These are phyloP conservation scores for Netelia melanura DNA, from an alignment of 2,888 invertebrate genomes.

Conservation along the genomic window DNA sequence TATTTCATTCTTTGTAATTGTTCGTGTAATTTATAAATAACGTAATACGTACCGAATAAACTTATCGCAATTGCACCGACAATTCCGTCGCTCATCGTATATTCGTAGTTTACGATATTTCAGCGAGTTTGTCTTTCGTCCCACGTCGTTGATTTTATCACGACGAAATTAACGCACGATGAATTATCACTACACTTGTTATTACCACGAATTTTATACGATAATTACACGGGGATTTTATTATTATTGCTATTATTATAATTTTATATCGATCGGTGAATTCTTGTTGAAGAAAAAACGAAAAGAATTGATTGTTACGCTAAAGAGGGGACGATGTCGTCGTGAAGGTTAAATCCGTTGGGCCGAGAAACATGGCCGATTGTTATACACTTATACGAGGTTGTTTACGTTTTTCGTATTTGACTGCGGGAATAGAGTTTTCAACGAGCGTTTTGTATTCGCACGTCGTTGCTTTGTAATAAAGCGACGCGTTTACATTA, in stretches of 20 bases:
- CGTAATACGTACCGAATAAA: constrained; percentile 80
- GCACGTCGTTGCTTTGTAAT: neutral
- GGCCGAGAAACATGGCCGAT: constrained; percentile 23
- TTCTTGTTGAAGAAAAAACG: neutral
- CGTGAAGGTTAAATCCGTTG: neutral
- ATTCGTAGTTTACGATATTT: constrained; percentile 26
- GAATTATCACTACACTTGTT: constrained; percentile 34
- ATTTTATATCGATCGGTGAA: constrained; percentile 1
- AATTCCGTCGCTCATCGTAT: constrained; percentile 82
- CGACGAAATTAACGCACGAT: constrained; percentile 33
- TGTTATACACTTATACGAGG: neutral
- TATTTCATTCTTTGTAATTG: constrained; percentile 12
- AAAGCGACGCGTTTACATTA: neutral
- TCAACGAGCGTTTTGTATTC: neutral
- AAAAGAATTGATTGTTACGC: neutral
- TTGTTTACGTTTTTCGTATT: constrained; percentile 38
- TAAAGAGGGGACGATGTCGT: neutral
- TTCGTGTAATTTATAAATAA: constrained; percentile 1
- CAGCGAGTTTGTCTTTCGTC: neutral
- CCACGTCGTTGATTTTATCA: constrained; percentile 1
- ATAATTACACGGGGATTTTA: neutral
- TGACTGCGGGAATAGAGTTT: constrained; percentile 5
- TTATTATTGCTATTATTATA: constrained; percentile 1
- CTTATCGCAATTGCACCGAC: constrained; percentile 82
- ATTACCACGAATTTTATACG: constrained; percentile 14